These are phyloP conservation scores for Metopia argyrocephala DNA, from an alignment of 2,888 invertebrate genomes.

Conservation along the genomic window DNA sequence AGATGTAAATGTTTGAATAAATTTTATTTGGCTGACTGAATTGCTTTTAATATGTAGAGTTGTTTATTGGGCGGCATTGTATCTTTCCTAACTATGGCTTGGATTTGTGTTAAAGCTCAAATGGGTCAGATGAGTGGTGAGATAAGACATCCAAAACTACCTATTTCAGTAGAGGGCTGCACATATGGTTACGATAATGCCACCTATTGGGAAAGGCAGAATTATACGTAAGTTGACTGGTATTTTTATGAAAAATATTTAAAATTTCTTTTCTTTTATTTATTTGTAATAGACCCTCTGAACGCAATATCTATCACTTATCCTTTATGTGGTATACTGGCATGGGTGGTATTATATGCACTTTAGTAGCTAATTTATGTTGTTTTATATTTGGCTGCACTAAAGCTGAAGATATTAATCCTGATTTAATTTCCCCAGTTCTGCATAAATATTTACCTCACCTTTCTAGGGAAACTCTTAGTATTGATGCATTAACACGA, in stretches of 20 bases:
- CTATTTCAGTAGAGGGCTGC: slow-evolving; percentile 80
- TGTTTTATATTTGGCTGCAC: slow-evolving; percentile 80
- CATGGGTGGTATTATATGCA: slow-evolving; percentile 82
- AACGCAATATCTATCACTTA: slow-evolving; percentile 80
- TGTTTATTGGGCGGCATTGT: slow-evolving; percentile 84
- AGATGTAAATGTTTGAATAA: too few species aligned
- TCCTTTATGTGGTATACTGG: slow-evolving; percentile 87
- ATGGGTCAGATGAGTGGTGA: slow-evolving; percentile 83
- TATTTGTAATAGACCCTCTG: slow-evolving; percentile 71
- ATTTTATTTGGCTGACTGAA: not conserved
- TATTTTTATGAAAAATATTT: not conserved
- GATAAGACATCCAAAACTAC: slow-evolving; percentile 81
- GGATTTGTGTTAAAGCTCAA: slow-evolving; percentile 85
- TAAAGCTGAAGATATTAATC: slow-evolving; percentile 81
- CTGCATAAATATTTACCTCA: slow-evolving; percentile 80
- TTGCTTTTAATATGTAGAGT: slow-evolving; percentile 79
- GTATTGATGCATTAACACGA: not conserved
- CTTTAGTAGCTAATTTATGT: slow-evolving; percentile 81
- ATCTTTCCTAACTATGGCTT: slow-evolving; percentile 83
- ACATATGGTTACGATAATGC: slow-evolving; percentile 72
- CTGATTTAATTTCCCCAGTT: slow-evolving; percentile 83
- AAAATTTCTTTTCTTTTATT: not conserved
- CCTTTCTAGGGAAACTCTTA: not conserved
- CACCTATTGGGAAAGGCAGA: slow-evolving; percentile 68
- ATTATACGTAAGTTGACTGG: slow-evolving; percentile 68